Evolutionary conservation across 2,113 vertebrate genomes (phyloP), one percentile per base, ranked within the genome.

Genomic region (Esox niger): DNA sequence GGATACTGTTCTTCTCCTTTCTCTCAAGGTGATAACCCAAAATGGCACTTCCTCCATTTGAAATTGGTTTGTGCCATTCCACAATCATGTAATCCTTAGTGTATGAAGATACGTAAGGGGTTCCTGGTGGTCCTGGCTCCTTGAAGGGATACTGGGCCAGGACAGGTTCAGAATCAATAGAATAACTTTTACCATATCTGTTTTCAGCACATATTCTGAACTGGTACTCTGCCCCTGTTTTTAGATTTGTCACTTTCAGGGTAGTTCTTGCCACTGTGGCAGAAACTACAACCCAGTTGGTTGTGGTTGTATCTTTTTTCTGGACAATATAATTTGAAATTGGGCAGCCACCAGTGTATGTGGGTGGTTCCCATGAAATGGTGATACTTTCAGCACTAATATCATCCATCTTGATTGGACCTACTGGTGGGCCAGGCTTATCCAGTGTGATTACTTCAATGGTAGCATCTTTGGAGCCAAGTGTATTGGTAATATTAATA

Each of bases 201-300:
- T 99, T 99, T 88, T 99, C 97, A 80, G 97, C 94, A 88, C 91
- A 95, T 71, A 99, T 93, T 90, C 96, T 94, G 84, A 99, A 99
- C 62, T 98, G 96, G 81, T 99, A 99, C 86, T 98, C 96, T 54
- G 94, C 87, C 20, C 97, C 97, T 67, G 95, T 98, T 91, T 97
- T 98, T 72, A 99, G 86, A 88, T 96, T 98, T 73, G 84, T 75
- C 49, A 98, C 92, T 82, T 98, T 99, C 21, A 98, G 86, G 1
- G 93, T 97, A 30, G 95, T 96, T 91, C 97, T 97, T 75, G 97
- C 97, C 76, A 98, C 91, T 79, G 97, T 98, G 72, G 95, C 96
- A 20, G 97, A 99, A 75, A 99, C 93, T 13, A 92, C 89, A 56
- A 93, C 89, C 97, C 97, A 99, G 69, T 93, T 88, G 2, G 93